Percentiles rank a stretch among this genome's conserved stretches.
These are phyloP conservation scores for Drosophila triauraria DNA, from an alignment of 1,140 invertebrate genomes.

Conservation along the genomic window DNA sequence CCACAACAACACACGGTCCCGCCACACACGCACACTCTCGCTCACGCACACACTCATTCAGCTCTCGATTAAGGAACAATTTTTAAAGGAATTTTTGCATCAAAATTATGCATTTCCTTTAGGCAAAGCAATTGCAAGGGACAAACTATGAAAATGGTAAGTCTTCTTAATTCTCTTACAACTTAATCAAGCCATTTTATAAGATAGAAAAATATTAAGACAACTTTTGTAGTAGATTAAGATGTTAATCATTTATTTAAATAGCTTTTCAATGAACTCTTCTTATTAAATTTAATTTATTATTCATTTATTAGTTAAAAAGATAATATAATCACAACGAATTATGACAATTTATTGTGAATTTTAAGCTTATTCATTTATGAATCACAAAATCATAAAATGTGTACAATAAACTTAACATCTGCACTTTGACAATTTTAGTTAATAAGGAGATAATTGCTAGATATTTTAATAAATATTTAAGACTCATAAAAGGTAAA, in stretches of 20 bases:
- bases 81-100: slow-evolving; percentile 46
- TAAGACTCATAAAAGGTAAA: neutral
- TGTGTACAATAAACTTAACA: neutral
- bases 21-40: slow-evolving; percentile 1
- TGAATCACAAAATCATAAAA: too few species aligned
- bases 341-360: too few species aligned
- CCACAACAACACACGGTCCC: slow-evolving; percentile 5
- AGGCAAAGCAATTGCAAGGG: slow-evolving; percentile 1
- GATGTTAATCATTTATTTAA: too few species aligned
- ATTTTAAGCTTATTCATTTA: too few species aligned
- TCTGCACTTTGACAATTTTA: neutral
- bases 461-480: neutral
- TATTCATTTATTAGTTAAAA: too few species aligned
- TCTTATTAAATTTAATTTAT: neutral
- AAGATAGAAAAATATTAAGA: neutral
- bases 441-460: too few species aligned
- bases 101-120: slow-evolving; percentile 75
- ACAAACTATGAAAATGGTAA: neutral
- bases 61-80: slow-evolving; percentile 59
- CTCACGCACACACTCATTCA: slow-evolving; percentile 4
- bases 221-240: neutral
- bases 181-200: too few species aligned
- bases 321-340: too few species aligned
- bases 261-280: neutral
- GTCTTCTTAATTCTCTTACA: neutral